Evolutionary conservation across 2,797 vertebrate genomes (phyloP), one percentile per base, ranked within the genome.

Genomic region (Sphenopsis melanotis): DNA sequence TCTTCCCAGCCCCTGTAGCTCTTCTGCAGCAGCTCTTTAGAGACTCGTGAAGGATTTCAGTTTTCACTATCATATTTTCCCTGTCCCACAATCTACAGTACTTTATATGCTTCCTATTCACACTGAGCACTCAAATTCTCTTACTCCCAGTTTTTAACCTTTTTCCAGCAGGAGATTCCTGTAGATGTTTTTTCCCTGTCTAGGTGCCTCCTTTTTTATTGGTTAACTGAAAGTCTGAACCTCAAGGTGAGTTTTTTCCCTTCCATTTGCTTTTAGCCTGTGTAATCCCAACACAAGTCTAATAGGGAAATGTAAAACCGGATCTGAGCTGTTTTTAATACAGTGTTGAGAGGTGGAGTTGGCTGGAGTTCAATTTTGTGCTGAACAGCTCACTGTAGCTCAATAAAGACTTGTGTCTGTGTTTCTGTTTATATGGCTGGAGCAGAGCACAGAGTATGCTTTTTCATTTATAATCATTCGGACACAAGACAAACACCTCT

Each of bases 251-350:
- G 86, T 95, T 94, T 93, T 83, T 47, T 7, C 27, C 46, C 49
- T 90, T 82, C 27, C 84, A 91, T 93, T 96, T 89, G 34, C 68
- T 94, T 94, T 71, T 81, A 95, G 49, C 41, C 71, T 78, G 69
- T 83, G 34, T 77, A 93, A 90, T 84, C 75, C 78, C 47, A 90
- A 83, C 49, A 70, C 27, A 75, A 90, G 61, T 78, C 82, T 96
- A 96, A 93, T 2, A 85, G 94, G 90, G 87, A 97, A 97, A 96
- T 44, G 64, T 94, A 96, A 90, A 90, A 74, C 80, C 11, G 16
- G 50, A 88, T 94, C 60, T 79, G 84, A 96, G 95, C 83, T 96
- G 90, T 77, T 97, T 94, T 97, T 95, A 97, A 95, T 91, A 95
- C 89, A 90, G 78, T 75, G 94, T 77, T 89, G 93, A 95, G 95